A percentile compares a stretch with the other conserved stretches of the same genome.
Evolutionary conservation across 2,888 invertebrate species (phyloP).

Genomic region (Cephus sareptanus): DNA sequence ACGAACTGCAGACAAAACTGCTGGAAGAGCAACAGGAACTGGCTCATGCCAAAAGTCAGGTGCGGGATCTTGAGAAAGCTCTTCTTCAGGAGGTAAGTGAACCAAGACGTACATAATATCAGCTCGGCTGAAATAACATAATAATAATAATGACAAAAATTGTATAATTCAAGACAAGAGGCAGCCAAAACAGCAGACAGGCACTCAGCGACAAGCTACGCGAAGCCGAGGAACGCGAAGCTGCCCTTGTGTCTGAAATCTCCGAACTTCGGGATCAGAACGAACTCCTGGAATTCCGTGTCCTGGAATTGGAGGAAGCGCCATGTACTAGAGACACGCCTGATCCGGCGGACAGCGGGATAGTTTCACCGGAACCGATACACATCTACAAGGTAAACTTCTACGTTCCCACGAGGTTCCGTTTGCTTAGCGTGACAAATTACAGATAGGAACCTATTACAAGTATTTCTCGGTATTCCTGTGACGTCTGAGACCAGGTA

Average conservation of each 20-base stretch:
- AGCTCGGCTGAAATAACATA: not conserved
- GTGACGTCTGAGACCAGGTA: not conserved
- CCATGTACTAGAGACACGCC: constrained; percentile 46
- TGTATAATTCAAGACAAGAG: constrained; percentile 44
- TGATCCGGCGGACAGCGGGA: constrained; percentile 51
- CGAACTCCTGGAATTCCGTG: constrained; percentile 82
- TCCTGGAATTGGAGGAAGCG: constrained; percentile 79
- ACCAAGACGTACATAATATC: not conserved
- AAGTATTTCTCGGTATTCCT: not conserved
- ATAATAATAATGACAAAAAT: not conserved
- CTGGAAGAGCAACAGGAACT: constrained; percentile 65
- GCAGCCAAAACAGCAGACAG: constrained; percentile 56
- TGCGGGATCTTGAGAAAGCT: constrained; percentile 67
- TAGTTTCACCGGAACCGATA: constrained; percentile 69
- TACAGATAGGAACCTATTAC: not conserved
- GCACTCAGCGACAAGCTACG: constrained; percentile 64
- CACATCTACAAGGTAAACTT: constrained; percentile 48
- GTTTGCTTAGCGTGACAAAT: not conserved
- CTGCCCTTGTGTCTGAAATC: constrained; percentile 74
- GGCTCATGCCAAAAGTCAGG: constrained; percentile 67
- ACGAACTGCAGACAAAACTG: constrained; percentile 50
- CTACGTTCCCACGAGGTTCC: not conserved
- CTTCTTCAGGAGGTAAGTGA: constrained; percentile 62
- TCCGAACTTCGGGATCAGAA: constrained; percentile 83
- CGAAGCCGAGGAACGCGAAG: constrained; percentile 68